These are phyloP conservation scores for Xenops minutus DNA, from an alignment of 2,797 vertebrate genomes.

Conservation along the genomic window DNA sequence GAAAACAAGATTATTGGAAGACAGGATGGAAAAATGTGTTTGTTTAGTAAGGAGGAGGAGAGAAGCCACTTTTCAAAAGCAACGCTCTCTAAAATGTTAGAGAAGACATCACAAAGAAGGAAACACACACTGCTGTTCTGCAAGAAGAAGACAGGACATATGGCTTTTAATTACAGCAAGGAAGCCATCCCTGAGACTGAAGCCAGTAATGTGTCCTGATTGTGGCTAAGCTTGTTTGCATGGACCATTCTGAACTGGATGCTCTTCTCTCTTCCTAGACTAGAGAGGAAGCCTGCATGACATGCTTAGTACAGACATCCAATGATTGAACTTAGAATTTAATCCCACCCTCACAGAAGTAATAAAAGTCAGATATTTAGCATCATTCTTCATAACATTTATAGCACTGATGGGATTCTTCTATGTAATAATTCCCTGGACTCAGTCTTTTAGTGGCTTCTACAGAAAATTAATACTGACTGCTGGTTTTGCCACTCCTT, in stretches of 20 bases:
- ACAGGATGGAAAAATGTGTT: neutral
- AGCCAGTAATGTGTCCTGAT: neutral
- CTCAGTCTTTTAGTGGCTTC: neutral
- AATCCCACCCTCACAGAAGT: neutral
- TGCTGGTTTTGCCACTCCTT: neutral
- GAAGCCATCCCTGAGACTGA: neutral
- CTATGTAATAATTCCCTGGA: neutral
- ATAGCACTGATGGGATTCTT: neutral
- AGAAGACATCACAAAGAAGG: neutral
- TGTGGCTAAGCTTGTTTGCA: neutral
- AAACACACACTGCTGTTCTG: neutral
- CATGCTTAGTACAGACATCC: neutral
- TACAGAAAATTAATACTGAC: neutral
- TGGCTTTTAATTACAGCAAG: neutral
- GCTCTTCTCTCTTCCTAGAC: neutral
- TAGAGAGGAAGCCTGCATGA: neutral
- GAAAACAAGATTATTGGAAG: neutral
- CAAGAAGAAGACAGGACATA: neutral
- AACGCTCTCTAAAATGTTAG: neutral
- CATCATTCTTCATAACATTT: neutral
- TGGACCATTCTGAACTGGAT: neutral
- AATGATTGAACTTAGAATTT: neutral
- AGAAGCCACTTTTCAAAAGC: neutral
- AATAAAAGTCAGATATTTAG: neutral
- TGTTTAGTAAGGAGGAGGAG: neutral